A percentile compares a stretch with the other conserved stretches of the same genome.
Conservation (phyloP, 2,797 vertebrate species). For the Pangasius djambal region DNA sequence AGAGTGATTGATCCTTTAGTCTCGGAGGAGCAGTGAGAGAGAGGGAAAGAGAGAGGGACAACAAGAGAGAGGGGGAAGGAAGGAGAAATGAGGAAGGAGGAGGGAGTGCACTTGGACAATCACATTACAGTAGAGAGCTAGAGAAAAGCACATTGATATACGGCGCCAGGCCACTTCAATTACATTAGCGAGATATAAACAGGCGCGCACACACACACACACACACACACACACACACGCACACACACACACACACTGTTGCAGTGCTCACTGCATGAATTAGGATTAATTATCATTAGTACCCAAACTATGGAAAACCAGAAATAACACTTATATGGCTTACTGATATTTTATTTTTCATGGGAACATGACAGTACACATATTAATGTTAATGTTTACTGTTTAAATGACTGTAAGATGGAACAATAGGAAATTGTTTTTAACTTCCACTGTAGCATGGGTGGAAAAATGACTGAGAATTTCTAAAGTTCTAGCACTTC, state of each 20-base stretch:
- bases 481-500: too few species aligned
- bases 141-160: slow-evolving; percentile 51
- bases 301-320: background rate
- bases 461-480: too few species aligned
- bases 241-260: background rate
- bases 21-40: slow-evolving; percentile 37
- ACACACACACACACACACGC: slow-evolving; percentile 22
- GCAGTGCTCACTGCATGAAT: background rate
- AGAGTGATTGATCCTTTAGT: slow-evolving; percentile 43
- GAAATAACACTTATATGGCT: background rate
- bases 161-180: slow-evolving; percentile 56
- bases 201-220: slow-evolving; percentile 15
- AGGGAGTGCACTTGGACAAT: slow-evolving; percentile 60
- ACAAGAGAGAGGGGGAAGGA: background rate
- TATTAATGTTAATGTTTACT: background rate
- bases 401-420: background rate
- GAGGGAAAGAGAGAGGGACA: slow-evolving; percentile 2
- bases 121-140: slow-evolving; percentile 64
- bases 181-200: slow-evolving; percentile 52
- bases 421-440: background rate
- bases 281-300: slow-evolving; percentile 3
- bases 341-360: background rate
- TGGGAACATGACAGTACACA: background rate
- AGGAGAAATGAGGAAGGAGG: slow-evolving; percentile 29
- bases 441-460: too few species aligned